Evolutionary conservation across 2,797 vertebrate species (phyloP).

Genomic region (Lithobates sylvaticus): DNA sequence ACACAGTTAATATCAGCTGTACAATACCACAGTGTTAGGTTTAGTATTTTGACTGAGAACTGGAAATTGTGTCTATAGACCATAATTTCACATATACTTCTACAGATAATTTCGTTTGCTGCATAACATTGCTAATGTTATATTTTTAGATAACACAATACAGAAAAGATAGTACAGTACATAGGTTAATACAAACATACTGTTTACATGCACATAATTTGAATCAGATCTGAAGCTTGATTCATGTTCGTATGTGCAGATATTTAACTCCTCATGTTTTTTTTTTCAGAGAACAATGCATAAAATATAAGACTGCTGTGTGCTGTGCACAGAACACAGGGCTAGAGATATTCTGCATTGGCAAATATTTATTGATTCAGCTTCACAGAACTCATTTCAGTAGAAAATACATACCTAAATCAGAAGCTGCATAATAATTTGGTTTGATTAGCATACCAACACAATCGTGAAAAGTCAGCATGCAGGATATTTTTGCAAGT

Average conservation of each 20-base stretch:
- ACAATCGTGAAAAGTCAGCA: conserved; percentile 6
- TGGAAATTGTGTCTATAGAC: no score
- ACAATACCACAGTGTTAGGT: no score
- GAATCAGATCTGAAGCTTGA: conserved; percentile 21
- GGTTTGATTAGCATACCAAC: background rate
- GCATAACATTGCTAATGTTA: no score
- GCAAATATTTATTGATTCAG: background rate
- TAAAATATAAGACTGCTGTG: conserved; percentile 30
- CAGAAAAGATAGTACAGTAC: background rate
- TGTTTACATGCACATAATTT: background rate
- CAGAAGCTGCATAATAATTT: conserved; percentile 57
- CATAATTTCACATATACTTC: no score
- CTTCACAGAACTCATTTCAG: conserved; percentile 31
- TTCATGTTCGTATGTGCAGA: conserved; percentile 21
- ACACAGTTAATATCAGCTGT: no score
- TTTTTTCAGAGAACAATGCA: conserved; percentile 19
- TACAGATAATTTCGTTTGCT: no score
- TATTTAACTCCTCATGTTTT: conserved; percentile 38
- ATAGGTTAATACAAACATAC: conserved; percentile 10
- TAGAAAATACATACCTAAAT: conserved; percentile 44
- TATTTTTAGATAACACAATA: background rate
- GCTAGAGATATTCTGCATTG: background rate
- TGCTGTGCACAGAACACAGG: background rate
- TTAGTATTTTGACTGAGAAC: no score
- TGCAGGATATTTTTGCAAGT: conserved; percentile 46